phyloP scores from a whole-genome alignment of 1,140 invertebrate genomes.

The Steinernema khuongi region DNA sequence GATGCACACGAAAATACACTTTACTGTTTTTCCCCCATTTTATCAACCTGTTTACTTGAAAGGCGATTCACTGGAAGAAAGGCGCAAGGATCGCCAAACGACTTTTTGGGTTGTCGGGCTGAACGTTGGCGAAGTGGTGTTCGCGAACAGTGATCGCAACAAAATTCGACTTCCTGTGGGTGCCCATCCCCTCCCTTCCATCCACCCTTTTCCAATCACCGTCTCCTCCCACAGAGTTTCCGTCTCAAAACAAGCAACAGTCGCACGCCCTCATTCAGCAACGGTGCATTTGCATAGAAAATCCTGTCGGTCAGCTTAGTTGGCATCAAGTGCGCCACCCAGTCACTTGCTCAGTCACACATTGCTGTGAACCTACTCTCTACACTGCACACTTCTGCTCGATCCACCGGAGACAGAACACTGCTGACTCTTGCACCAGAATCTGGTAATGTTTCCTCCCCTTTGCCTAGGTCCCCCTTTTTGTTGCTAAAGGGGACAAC shows the following conservation, averaged over 20 bases:
- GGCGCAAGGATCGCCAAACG: constrained; percentile 10
- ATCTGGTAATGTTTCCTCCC: background rate
- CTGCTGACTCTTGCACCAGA: background rate
- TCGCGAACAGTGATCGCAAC: constrained; percentile 6
- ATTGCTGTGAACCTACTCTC: background rate
- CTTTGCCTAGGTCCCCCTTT: background rate
- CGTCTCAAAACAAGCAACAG: constrained; percentile 15
- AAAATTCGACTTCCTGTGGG: constrained; percentile 10
- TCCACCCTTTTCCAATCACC: constrained; percentile 9
- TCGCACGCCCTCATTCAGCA: constrained; percentile 1
- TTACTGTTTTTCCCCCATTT: constrained; percentile 13
- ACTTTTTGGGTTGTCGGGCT: constrained; percentile 1
- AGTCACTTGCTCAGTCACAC: background rate
- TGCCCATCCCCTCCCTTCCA: constrained; percentile 5
- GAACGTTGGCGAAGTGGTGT: background rate
- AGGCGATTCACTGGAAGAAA: background rate
- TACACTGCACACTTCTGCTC: background rate
- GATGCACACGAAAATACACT: too few species aligned
- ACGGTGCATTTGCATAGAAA: constrained; percentile 15
- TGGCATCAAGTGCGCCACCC: background rate
- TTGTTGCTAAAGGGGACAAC: background rate
- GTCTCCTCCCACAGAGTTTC: constrained; percentile 8
- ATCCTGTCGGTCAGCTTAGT: constrained; percentile 7
- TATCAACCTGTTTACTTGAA: constrained; percentile 9
- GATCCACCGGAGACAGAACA: background rate